Evolutionary conservation across 1,140 invertebrate genomes (phyloP).

Genomic region (Bradynema listronoti): DNA sequence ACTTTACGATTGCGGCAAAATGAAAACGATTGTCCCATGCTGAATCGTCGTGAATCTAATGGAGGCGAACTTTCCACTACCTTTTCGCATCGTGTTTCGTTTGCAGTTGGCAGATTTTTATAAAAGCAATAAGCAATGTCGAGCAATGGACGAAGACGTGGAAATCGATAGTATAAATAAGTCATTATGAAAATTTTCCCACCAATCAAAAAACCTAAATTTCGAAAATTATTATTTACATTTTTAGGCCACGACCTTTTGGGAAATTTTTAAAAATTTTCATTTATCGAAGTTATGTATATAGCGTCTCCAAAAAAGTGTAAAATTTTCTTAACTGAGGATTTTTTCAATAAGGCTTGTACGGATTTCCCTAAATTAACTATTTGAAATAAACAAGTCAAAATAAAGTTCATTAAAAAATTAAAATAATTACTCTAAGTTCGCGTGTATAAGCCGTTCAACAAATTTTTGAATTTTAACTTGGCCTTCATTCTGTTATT

Average conservation of each 20-base stretch:
- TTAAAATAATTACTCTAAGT: no score
- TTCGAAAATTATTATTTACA: background rate
- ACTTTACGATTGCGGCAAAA: no score
- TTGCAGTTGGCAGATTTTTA: constrained; percentile 34
- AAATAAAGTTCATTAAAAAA: no score
- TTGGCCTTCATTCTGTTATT: no score
- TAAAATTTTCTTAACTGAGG: background rate
- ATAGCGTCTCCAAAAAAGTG: background rate
- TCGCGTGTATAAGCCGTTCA: no score
- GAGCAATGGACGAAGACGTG: constrained; percentile 33
- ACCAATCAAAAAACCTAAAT: constrained; percentile 36
- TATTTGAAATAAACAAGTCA: no score
- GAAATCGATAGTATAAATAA: constrained; percentile 48
- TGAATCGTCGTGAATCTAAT: no score
- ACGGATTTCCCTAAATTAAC: constrained; percentile 1
- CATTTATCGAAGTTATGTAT: background rate
- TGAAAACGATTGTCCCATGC: no score
- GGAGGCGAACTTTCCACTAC: no score
- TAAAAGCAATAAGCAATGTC: constrained; percentile 50
- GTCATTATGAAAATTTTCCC: constrained; percentile 47
- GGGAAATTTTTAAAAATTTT: background rate
- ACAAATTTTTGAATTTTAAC: no score
- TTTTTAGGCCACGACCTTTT: background rate
- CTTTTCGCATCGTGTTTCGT: no score
- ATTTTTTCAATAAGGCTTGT: constrained; percentile 12